Conservation (phyloP, 2,888 invertebrate species). For the Willowsia nigromaculata region DNA sequence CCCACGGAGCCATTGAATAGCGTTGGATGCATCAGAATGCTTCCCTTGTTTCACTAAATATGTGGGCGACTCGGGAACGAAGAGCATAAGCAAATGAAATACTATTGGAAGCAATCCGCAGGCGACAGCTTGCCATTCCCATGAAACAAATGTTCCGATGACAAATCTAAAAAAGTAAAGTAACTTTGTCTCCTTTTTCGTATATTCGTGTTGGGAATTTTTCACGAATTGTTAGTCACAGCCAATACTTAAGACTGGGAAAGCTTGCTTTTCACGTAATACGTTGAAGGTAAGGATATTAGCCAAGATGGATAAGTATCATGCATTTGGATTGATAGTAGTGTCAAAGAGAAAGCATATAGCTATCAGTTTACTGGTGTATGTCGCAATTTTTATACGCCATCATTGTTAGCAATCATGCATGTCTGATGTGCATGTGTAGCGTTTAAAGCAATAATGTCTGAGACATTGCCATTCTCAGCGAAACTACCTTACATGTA, state of each 20-base stretch:
- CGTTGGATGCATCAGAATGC: constrained; percentile 85
- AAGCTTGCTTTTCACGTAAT: neutral
- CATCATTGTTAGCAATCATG: constrained; percentile 13
- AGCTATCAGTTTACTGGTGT: neutral
- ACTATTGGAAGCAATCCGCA: constrained; percentile 86
- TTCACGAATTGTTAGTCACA: constrained; percentile 15
- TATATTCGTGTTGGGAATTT: constrained; percentile 27
- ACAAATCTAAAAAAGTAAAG: constrained; percentile 74
- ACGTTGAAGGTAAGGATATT: too few species aligned
- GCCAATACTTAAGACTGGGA: neutral
- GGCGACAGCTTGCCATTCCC: constrained; percentile 85
- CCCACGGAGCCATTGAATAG: constrained; percentile 88
- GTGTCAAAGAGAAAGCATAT: neutral
- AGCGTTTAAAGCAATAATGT: constrained; percentile 1
- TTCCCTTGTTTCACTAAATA: constrained; percentile 84
- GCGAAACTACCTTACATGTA: constrained; percentile 72
- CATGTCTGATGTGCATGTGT: neutral
- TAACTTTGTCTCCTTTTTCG: neutral
- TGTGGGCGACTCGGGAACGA: constrained; percentile 89
- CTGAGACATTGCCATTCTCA: neutral
- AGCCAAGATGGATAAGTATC: neutral
- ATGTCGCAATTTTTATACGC: neutral
- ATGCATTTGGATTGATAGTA: neutral
- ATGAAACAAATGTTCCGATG: constrained; percentile 86
- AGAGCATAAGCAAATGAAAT: constrained; percentile 87